Conservation (phyloP, 2,797 vertebrate species). For the Cyprinodon diabolis region DNA sequence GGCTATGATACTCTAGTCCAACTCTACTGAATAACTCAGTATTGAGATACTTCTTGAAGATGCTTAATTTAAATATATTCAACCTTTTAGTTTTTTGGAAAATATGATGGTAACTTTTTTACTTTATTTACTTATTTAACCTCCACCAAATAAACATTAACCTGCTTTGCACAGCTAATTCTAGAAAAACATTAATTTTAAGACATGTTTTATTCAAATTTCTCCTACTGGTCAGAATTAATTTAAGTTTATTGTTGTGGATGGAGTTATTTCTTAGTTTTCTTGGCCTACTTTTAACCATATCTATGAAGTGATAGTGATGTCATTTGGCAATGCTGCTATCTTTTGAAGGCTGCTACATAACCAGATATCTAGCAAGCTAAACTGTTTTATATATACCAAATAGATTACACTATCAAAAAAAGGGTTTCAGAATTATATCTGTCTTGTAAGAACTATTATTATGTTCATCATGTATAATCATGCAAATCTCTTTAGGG, state of each 20-base stretch:
- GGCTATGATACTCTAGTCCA: not conserved
- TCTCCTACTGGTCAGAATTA: not conserved
- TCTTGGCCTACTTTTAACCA: not conserved
- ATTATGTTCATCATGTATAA: not conserved
- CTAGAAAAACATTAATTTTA: not conserved
- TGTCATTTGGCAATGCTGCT: not conserved
- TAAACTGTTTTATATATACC: not conserved
- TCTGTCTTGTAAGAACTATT: not conserved
- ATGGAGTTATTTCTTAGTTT: not conserved
- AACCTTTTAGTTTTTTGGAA: not conserved
- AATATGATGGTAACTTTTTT: not conserved
- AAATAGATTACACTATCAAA: not conserved
- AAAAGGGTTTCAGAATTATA: not conserved
- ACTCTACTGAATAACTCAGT: not conserved
- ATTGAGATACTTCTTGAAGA: not conserved
- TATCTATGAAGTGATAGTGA: not conserved
- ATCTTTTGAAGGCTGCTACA: not conserved
- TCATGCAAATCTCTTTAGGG: not conserved
- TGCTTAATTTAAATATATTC: not conserved
- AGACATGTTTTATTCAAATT: not conserved
- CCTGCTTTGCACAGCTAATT: not conserved
- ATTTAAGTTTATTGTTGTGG: not conserved
- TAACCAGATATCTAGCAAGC: not conserved
- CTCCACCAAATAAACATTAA: not conserved
- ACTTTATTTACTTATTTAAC: not conserved